Percentiles rank a stretch among this genome's conserved stretches.
These are phyloP conservation scores for Natator depressus DNA, from an alignment of 2,113 vertebrate species.

Conservation along the genomic window DNA sequence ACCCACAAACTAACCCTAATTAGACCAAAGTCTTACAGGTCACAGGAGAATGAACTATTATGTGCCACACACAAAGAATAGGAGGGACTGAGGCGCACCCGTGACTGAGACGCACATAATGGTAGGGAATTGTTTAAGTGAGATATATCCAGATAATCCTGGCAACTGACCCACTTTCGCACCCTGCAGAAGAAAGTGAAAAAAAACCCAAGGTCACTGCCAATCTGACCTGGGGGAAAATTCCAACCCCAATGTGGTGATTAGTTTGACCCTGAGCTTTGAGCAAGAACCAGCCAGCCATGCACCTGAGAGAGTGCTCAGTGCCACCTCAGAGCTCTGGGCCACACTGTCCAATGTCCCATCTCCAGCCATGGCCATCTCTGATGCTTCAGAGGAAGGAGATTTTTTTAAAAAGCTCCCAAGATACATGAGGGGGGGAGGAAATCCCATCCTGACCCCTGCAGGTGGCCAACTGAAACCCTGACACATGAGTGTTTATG, in stretches of 20 bases:
- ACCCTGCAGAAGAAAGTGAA: not conserved
- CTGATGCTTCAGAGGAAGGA: not conserved
- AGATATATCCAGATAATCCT: not conserved
- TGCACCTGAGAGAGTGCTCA: not conserved
- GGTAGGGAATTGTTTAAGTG: not conserved
- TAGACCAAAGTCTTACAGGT: not conserved
- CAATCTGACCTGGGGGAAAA: not conserved
- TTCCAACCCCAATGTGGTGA: not conserved
- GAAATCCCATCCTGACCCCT: not conserved
- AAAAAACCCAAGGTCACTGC: not conserved
- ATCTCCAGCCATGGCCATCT: not conserved
- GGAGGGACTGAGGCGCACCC: not conserved
- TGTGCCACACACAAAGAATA: not conserved
- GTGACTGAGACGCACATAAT: not conserved
- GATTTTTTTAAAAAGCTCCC: not conserved
- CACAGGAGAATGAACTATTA: not conserved
- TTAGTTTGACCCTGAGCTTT: not conserved
- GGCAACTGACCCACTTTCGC: not conserved
- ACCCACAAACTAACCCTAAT: not conserved
- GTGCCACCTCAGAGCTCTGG: not conserved
- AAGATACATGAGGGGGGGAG: not conserved
- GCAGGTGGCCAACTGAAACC: not conserved
- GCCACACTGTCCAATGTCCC: not conserved
- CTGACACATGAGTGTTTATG: not conserved
- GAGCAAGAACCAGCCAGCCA: not conserved